Conservation (phyloP, 2,797 vertebrate genomes). For the Balearica regulorum region DNA sequence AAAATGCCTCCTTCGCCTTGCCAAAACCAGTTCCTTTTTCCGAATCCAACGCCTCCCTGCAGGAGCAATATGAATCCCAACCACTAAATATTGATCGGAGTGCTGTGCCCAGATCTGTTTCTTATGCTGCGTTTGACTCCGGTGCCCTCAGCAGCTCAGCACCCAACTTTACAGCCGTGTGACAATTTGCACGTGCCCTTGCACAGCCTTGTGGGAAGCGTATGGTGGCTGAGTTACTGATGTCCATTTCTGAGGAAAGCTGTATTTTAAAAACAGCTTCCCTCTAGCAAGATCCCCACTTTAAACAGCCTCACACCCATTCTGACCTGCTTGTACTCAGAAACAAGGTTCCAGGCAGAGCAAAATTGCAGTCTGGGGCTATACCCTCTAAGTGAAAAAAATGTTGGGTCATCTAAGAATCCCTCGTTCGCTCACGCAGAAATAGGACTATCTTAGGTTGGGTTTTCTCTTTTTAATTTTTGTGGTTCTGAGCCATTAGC, state of each 20-base stretch:
- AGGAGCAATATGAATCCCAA: not conserved
- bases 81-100: not conserved
- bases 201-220: not conserved
- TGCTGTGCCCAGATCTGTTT: not conserved
- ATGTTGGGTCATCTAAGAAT: not conserved
- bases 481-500: conserved; percentile 1
- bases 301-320: not conserved
- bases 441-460: not conserved
- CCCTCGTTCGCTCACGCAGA: not conserved
- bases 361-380: not conserved
- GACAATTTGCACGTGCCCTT: not conserved
- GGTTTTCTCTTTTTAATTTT: not conserved
- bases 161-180: not conserved
- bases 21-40: not conserved
- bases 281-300: not conserved
- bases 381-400: not conserved
- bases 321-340: not conserved
- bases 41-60: not conserved
- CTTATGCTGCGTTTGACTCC: not conserved
- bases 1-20: not conserved
- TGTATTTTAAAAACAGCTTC: not conserved
- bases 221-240: not conserved
- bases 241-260: not conserved
- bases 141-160: not conserved
- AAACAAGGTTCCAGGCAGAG: not conserved